phyloP scores from a whole-genome alignment of 2,797 vertebrate species.

The Arctocebus calabarensis region DNA sequence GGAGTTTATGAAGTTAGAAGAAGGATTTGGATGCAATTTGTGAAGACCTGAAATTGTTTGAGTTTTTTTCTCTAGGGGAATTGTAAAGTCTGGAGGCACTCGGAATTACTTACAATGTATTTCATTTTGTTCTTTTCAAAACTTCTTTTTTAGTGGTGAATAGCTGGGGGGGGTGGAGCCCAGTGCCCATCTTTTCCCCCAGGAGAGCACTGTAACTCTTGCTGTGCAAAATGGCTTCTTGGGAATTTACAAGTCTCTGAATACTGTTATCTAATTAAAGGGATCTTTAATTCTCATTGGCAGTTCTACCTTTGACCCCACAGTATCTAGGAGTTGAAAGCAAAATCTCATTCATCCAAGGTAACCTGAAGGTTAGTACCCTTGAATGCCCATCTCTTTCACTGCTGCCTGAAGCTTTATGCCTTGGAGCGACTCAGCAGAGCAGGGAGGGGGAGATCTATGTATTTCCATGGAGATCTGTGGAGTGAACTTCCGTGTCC shows the following conservation, averaged over 20 bases:
- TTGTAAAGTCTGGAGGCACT: slow-evolving; percentile 81
- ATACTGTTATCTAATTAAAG: slow-evolving; percentile 88
- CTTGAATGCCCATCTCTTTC: slow-evolving; percentile 64
- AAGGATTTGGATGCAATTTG: slow-evolving; percentile 87
- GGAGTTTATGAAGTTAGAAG: slow-evolving; percentile 89
- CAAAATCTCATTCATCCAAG: slow-evolving; percentile 83
- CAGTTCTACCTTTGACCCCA: slow-evolving; percentile 86
- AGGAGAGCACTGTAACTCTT: slow-evolving; percentile 78
- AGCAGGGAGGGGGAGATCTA: neutral
- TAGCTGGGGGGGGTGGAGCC: slow-evolving; percentile 68
- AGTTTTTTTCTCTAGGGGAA: slow-evolving; percentile 85
- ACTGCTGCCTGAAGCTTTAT: slow-evolving; percentile 6
- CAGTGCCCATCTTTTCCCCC: slow-evolving; percentile 25
- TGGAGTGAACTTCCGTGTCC: slow-evolving; percentile 61
- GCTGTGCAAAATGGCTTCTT: slow-evolving; percentile 86
- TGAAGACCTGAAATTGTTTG: slow-evolving; percentile 84
- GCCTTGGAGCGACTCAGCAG: slow-evolving; percentile 22
- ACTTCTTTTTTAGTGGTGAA: slow-evolving; percentile 66
- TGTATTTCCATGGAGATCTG: neutral
- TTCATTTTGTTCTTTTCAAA: slow-evolving; percentile 84
- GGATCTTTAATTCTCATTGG: slow-evolving; percentile 87
- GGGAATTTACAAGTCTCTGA: slow-evolving; percentile 88
- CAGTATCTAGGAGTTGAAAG: slow-evolving; percentile 80
- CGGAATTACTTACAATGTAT: slow-evolving; percentile 76
- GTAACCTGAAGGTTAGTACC: slow-evolving; percentile 72